Evolutionary conservation across 2,113 vertebrate species (phyloP), one percentile per base, ranked within the genome.

Genomic region (Puffinus mauretanicus): DNA sequence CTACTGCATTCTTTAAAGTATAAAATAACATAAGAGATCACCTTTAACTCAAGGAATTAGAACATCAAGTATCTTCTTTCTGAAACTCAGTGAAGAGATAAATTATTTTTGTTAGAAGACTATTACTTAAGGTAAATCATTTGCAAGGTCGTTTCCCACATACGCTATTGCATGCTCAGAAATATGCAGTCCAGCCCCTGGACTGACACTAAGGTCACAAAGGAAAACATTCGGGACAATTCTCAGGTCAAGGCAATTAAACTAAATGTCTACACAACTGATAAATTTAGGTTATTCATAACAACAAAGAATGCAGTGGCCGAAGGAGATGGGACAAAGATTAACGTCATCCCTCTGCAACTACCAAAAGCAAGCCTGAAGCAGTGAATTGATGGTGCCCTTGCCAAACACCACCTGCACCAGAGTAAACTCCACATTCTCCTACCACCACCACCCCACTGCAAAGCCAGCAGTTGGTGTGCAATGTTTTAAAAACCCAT

Each of bases 251-350:
- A 44, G 13, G 0, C 21, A 69, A 60, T 62, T 79, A 76, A 69
- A 81, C 11, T 36, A 57, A 51, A 3, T 14, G 38, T 36, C 26
- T 60, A 40, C 5, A 58, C 4, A 65, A 71, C 19, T 30, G 25
- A 24, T 7, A 11, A 61, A 89, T 61, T 49, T 47, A 52, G 26
- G 21, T 34, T 83, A 40, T 38, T 90, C 47, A 44, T 11, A 88
- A 70, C 54, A 70, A 66, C 7, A 62, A 46, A 73, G 32, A 66
- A 70, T 15, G 13, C 2, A 26, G 30, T 30, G 36, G 57, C 25
- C 0, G 0, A 86, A 88, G 27, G 32, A 65, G 16, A 32, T 0
- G 0, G 38, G 14, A 58, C 30, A 78, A 47, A 80, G 40, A 77
- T 42, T 49, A 77, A 27, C 2, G 1, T 34, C 26, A 62, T 46